Percentiles rank a stretch among this genome's conserved stretches.
phyloP scores from a whole-genome alignment of 1,140 invertebrate genomes.

The Vanessa atalanta region DNA sequence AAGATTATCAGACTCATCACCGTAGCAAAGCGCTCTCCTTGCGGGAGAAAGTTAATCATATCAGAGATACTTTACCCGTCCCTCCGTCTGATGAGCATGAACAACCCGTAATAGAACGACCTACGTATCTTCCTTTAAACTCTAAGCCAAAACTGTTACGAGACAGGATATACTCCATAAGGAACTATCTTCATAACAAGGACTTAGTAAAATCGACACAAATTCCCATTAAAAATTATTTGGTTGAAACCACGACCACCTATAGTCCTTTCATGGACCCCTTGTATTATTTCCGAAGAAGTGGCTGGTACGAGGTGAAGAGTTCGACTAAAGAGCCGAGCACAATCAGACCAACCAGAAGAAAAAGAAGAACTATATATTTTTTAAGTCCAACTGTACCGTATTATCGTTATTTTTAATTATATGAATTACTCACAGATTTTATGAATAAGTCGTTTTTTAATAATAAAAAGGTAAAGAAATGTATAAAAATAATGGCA shows the following conservation, averaged over 20 bases:
- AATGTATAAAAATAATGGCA: background rate
- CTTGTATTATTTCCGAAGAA: slow-evolving; percentile 31
- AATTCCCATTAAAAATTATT: background rate
- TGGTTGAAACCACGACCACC: slow-evolving; percentile 1
- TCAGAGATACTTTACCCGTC: slow-evolving; percentile 35
- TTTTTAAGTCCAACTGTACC: slow-evolving; percentile 69
- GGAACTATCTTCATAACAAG: slow-evolving; percentile 46
- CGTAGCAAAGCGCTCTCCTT: slow-evolving; percentile 35
- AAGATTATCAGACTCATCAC: slow-evolving; percentile 33
- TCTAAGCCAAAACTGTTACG: slow-evolving; percentile 50
- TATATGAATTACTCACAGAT: background rate
- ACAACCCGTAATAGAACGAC: slow-evolving; percentile 31
- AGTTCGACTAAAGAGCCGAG: slow-evolving; percentile 17
- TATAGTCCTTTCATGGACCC: slow-evolving; percentile 27
- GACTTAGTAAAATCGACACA: slow-evolving; percentile 23
- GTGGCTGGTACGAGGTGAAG: slow-evolving; percentile 32
- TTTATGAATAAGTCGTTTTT: background rate
- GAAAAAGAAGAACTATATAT: slow-evolving; percentile 59
- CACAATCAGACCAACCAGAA: slow-evolving; percentile 32
- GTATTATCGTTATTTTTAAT: slow-evolving; percentile 60
- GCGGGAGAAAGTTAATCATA: slow-evolving; percentile 44
- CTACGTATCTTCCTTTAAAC: slow-evolving; percentile 28
- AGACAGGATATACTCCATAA: slow-evolving; percentile 54
- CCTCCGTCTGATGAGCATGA: background rate
- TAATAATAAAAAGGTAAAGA: no score